Evolutionary conservation across 2,797 vertebrate species (phyloP).

Genomic region (Myotis vivesi): DNA sequence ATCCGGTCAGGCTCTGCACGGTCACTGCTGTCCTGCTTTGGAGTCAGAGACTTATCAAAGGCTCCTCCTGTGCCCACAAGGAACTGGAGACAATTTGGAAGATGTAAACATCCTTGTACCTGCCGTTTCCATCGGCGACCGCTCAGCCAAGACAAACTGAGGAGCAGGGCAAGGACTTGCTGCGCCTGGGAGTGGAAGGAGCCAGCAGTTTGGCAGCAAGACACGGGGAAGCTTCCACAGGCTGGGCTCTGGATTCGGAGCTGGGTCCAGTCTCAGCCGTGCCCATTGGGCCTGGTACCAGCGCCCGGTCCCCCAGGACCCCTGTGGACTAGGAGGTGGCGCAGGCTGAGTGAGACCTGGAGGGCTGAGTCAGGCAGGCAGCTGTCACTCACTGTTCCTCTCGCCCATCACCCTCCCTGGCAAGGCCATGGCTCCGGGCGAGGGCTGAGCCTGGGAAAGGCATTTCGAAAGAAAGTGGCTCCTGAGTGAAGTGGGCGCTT

Average conservation of each 20-base stretch:
- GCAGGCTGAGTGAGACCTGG: not conserved
- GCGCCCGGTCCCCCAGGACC: not conserved
- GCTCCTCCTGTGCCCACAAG: not conserved
- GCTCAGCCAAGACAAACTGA: not conserved
- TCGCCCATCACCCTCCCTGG: not conserved
- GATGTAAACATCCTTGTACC: not conserved
- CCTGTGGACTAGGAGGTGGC: not conserved
- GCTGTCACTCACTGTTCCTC: not conserved
- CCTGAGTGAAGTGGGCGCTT: not conserved
- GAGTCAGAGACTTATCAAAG: not conserved
- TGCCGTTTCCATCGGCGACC: fast-evolving
- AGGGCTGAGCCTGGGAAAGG: not conserved
- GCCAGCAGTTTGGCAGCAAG: not conserved
- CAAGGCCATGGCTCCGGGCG: not conserved
- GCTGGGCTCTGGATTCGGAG: not conserved
- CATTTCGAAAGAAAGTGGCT: not conserved
- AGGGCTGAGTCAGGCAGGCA: not conserved
- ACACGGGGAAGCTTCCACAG: not conserved
- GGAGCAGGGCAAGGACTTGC: fast-evolving
- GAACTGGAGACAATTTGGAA: fast-evolving
- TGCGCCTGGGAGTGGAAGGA: not conserved
- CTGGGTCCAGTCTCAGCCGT: not conserved
- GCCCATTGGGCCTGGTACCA: not conserved
- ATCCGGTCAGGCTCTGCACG: not conserved
- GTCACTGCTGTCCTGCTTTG: not conserved